Evolutionary conservation across 1,140 invertebrate species (phyloP).

Genomic region (Scaptomyza montana): DNA sequence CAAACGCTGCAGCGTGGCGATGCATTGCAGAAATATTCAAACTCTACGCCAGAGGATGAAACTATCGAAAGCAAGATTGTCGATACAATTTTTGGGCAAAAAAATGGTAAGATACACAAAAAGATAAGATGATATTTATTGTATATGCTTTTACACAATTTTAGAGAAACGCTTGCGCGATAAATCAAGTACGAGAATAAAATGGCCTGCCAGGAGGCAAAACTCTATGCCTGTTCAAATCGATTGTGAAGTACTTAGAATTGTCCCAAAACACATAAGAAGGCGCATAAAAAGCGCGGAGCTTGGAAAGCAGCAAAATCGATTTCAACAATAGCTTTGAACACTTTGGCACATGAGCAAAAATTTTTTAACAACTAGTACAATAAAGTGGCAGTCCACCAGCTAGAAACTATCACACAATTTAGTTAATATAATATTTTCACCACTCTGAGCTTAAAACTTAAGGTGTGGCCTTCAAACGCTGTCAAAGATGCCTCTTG

Average conservation of each 20-base stretch:
- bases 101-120: constrained; percentile 33
- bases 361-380: background rate
- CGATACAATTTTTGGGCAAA: background rate
- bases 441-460: too few species aligned
- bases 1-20: constrained; percentile 76
- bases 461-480: too few species aligned
- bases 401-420: too few species aligned
- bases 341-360: too few species aligned
- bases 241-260: constrained; percentile 74
- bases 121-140: background rate
- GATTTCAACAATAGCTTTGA: background rate
- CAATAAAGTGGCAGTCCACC: background rate
- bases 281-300: constrained; percentile 78
- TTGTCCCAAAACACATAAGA: constrained; percentile 75
- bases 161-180: constrained; percentile 23
- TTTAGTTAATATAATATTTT: too few species aligned
- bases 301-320: constrained; percentile 34
- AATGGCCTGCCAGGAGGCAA: constrained; percentile 66
- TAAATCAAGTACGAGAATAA: constrained; percentile 41
- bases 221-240: constrained; percentile 83
- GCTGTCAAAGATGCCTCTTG: too few species aligned
- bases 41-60: constrained; percentile 73
- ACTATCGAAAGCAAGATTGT: constrained; percentile 27
- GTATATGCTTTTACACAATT: background rate
- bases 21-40: constrained; percentile 73